Conservation (phyloP, 2,113 vertebrate genomes). For the Anas platyrhynchos region DNA sequence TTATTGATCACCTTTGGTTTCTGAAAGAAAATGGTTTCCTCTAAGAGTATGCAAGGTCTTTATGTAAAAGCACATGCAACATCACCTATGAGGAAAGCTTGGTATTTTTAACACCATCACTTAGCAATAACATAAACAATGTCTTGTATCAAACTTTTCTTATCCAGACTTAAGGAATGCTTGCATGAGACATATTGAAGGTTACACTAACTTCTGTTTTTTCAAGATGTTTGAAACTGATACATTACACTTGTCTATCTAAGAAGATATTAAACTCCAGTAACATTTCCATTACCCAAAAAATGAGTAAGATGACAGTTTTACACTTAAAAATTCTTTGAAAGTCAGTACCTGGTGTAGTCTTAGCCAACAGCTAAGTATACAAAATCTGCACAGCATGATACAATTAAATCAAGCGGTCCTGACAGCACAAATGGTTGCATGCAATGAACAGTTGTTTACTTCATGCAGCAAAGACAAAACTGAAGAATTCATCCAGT, state of each 20-base stretch:
- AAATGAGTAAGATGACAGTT: conserved; percentile 6
- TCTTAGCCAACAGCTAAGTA: conserved; percentile 32
- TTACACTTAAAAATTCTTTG: conserved; percentile 6
- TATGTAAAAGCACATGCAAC: background rate
- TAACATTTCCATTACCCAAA: conserved; percentile 45
- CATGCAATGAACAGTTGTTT: background rate
- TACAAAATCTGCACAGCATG: background rate
- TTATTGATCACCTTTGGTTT: background rate
- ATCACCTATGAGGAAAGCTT: background rate
- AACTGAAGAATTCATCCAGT: conserved; percentile 14
- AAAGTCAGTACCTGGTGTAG: conserved; percentile 24
- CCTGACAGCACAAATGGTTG: background rate
- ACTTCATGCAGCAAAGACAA: background rate
- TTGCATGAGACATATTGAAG: background rate
- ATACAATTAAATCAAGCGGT: background rate
- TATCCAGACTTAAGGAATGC: background rate
- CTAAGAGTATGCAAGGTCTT: background rate
- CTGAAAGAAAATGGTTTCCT: background rate
- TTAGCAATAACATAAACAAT: background rate
- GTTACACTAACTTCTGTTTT: background rate
- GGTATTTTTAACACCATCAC: background rate
- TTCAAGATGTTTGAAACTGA: background rate
- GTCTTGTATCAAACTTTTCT: background rate
- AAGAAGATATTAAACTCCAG: conserved; percentile 34
- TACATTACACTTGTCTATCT: background rate